phyloP scores from a whole-genome alignment of 1,140 invertebrate species.

The Drosophila repletoides region DNA sequence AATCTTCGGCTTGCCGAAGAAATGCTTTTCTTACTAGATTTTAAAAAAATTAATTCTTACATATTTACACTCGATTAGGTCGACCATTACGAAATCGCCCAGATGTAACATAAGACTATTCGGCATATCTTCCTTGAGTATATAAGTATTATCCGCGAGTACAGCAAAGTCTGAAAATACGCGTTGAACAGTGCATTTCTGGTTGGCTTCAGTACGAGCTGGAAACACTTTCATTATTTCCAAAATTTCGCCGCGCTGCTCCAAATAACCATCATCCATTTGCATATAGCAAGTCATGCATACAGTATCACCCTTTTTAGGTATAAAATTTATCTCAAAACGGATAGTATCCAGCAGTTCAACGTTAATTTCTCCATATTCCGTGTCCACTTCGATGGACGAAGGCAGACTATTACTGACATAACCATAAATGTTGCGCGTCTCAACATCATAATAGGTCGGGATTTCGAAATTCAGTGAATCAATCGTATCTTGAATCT shows the following conservation, averaged over 20 bases:
- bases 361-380: slow-evolving; percentile 83
- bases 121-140: slow-evolving; percentile 51
- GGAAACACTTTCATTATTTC: slow-evolving; percentile 55
- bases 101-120: slow-evolving; percentile 28
- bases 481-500: slow-evolving; percentile 29
- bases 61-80: slow-evolving; percentile 68
- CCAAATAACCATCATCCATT: slow-evolving; percentile 55
- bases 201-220: slow-evolving; percentile 26
- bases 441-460: slow-evolving; percentile 81
- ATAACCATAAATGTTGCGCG: slow-evolving; percentile 83
- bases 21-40: not conserved
- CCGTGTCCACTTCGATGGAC: slow-evolving; percentile 82
- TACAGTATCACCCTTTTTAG: slow-evolving; percentile 65
- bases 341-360: slow-evolving; percentile 85
- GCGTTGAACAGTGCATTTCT: slow-evolving; percentile 45
- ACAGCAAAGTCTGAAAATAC: slow-evolving; percentile 41
- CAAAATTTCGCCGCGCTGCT: slow-evolving; percentile 68
- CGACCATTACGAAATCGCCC: slow-evolving; percentile 57
- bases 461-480: slow-evolving; percentile 60
- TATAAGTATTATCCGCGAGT: slow-evolving; percentile 35
- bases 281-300: slow-evolving; percentile 61
- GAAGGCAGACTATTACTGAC: slow-evolving; percentile 83
- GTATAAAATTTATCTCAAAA: slow-evolving; percentile 82
- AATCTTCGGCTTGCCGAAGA: too few species aligned
- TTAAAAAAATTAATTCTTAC: slow-evolving; percentile 38